Base-by-base conservation (phyloP, 2,113 vertebrate genomes). In the Leucopsar rothschildi region DNA sequence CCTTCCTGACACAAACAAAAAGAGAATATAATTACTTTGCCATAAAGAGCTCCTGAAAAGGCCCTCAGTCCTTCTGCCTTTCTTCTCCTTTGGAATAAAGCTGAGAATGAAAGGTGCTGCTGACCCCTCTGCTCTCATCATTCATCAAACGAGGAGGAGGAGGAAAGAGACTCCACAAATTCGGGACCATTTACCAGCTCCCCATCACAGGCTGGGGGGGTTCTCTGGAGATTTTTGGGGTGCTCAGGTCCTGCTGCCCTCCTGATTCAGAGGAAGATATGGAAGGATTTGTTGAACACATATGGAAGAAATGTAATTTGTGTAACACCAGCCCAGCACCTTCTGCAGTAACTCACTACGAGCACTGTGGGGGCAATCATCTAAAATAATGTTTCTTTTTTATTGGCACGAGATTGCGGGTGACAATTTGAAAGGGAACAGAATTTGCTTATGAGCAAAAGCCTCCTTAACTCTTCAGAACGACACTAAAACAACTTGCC, bases 1-100 rank as follows among this genome's bases (percentile, higher is more conserved):
- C 66, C 49, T 83, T 81, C 92, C 82, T 15, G 79, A 68, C 85
- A 89, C 95, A 97, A 97, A 97, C 97, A 96, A 97, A 97, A 97
- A 87, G 96, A n/a, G 89, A 90, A 72, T 90, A 92, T 97, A 96
- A 96, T 97, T 96, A 78, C 92, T 95, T 93, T 40, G 90, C 96
- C 87, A 96, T 86, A 96, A 96, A 95, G 94, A 35, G 82, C 81
- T 88, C 91, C 93, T 55, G 88, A 88, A 95, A 94, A 84, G 76
- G 70, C 89, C 91, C 85, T 53, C 65, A 11, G 64, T 33, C 88
- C 64, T 68, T 28, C 8, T 21, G 86, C 91, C 88, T 94, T 84
- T 64, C 75, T 82, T 35, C 61, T 88, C 35, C 82, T 39, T 52
- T 68, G 79, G 56, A 90, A 91, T 37, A 60, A 89, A 71, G 80